phyloP scores from a whole-genome alignment of 1,140 invertebrate species.

The Chymomyza costata region DNA sequence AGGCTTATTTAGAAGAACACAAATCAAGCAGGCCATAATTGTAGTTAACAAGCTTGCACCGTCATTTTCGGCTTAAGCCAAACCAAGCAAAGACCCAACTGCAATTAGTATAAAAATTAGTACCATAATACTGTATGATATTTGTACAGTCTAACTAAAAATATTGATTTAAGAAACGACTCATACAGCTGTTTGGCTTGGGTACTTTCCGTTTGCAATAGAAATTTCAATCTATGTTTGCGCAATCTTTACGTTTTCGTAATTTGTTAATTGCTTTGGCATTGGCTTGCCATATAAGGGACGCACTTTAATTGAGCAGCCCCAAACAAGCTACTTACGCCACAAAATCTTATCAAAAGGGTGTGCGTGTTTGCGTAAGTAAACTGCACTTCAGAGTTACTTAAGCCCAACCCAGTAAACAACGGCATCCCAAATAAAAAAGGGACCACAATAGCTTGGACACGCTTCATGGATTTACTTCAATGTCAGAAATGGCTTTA shows the following conservation, averaged over 20 bases:
- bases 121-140: too few species aligned
- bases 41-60: slow-evolving; percentile 57
- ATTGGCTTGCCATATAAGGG: slow-evolving; percentile 25
- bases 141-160: too few species aligned
- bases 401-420: slow-evolving; percentile 11
- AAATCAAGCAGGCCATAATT: slow-evolving; percentile 29
- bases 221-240: too few species aligned
- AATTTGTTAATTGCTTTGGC: slow-evolving; percentile 57
- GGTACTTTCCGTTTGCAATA: too few species aligned
- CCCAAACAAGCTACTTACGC: neutral
- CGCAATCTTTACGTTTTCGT: too few species aligned
- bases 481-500: slow-evolving; percentile 36
- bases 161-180: too few species aligned
- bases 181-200: too few species aligned
- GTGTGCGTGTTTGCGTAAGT: slow-evolving; percentile 11
- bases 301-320: neutral
- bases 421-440: slow-evolving; percentile 19
- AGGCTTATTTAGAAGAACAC: slow-evolving; percentile 3
- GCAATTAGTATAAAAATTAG: slow-evolving; percentile 52
- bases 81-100: too few species aligned
- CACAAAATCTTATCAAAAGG: slow-evolving; percentile 11
- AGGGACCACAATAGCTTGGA: slow-evolving; percentile 42
- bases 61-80: slow-evolving; percentile 31
- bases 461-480: slow-evolving; percentile 49
- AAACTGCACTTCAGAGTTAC: slow-evolving; percentile 28